These are phyloP conservation scores for Periphyllus acericola DNA, from an alignment of 2,888 invertebrate species.

Conservation along the genomic window DNA sequence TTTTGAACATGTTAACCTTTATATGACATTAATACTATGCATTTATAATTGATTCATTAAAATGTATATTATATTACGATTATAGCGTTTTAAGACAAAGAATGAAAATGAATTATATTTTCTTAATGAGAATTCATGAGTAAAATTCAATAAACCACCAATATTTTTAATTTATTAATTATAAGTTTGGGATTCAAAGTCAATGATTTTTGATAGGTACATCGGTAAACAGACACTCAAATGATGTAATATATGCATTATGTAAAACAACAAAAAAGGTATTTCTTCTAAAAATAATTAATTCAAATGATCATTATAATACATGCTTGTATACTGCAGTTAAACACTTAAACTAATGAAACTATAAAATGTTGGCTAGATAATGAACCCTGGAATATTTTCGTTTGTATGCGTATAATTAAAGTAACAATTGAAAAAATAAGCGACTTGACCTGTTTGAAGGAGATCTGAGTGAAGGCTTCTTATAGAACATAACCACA, in stretches of 20 bases:
- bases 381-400: not conserved
- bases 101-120: not conserved
- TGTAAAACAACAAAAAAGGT: not conserved
- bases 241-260: not conserved
- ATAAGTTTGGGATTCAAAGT: not conserved
- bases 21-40: not conserved
- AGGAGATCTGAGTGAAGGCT: constrained; percentile 68
- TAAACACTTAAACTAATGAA: not conserved
- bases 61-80: not conserved
- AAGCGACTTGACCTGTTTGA: constrained; percentile 67
- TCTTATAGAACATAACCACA: constrained; percentile 69
- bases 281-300: not conserved
- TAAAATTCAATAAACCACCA: not conserved
- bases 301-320: not conserved
- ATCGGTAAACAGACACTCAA: not conserved
- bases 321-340: not conserved
- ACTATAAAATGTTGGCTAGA: not conserved
- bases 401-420: not conserved
- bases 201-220: not conserved
- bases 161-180: not conserved
- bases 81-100: not conserved
- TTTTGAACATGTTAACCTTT: not conserved
- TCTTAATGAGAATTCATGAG: not conserved
- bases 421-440: constrained; percentile 9
- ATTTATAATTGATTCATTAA: not conserved